Conservation (phyloP, 2,797 vertebrate genomes). For the Protonibea diacanthus region DNA sequence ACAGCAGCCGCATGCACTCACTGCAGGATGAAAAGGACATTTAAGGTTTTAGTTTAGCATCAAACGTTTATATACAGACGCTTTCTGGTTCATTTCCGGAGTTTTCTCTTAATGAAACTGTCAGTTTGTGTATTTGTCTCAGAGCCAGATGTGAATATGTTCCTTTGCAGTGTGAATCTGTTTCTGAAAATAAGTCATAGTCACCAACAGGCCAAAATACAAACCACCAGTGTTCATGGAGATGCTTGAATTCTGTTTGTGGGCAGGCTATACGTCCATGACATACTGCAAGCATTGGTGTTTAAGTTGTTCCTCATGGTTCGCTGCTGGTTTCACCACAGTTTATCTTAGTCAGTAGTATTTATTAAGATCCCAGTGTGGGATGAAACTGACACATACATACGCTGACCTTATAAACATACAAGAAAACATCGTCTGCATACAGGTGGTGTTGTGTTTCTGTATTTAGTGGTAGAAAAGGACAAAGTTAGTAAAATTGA, state of each 20-base stretch:
- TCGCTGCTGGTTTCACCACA: background rate
- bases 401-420: no score
- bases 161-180: background rate
- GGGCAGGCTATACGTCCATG: background rate
- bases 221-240: background rate
- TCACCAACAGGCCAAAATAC: background rate
- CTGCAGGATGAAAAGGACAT: background rate
- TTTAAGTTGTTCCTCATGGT: background rate
- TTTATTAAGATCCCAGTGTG: background rate
- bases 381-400: background rate
- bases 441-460: background rate
- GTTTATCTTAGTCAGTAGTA: background rate
- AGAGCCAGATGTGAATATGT: background rate
- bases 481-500: background rate
- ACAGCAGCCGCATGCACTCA: background rate
- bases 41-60: constrained; percentile 4
- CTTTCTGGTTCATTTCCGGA: background rate
- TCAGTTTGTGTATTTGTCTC: background rate
- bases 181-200: background rate
- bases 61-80: background rate
- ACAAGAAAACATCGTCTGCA: background rate
- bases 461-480: no score
- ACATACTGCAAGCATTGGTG: background rate
- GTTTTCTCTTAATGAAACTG: background rate
- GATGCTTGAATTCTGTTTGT: background rate